Evolutionary conservation across 2,113 vertebrate genomes (phyloP).

Genomic region (Vidua macroura): DNA sequence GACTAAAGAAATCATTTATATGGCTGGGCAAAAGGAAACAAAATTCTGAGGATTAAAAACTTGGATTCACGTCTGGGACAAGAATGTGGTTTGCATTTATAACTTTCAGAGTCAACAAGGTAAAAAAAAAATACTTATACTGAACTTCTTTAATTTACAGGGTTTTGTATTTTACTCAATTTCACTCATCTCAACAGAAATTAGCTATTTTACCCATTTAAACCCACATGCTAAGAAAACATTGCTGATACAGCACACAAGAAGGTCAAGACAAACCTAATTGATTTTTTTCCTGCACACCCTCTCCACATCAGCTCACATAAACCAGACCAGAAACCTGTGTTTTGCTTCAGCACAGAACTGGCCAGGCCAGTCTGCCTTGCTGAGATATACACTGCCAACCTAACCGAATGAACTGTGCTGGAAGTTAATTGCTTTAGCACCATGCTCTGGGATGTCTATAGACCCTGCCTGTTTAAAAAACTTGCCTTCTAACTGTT

Average conservation of each 20-base stretch:
- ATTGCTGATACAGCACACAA: neutral
- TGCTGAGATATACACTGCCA: neutral
- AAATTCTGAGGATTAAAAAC: neutral
- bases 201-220: neutral
- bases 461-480: neutral
- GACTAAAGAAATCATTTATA: neutral
- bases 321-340: neutral
- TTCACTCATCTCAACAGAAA: neutral
- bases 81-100: neutral
- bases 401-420: neutral
- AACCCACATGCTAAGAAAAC: neutral
- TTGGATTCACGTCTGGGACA: neutral
- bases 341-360: too few species aligned
- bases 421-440: neutral
- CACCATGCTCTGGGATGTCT: too few species aligned
- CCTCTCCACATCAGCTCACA: neutral
- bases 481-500: neutral
- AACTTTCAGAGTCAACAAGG: neutral
- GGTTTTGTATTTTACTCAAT: neutral
- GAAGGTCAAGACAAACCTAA: neutral
- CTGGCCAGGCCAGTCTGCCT: neutral
- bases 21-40: neutral
- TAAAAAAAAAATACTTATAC: neutral
- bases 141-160: neutral
- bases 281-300: too few species aligned